Evolutionary conservation across 1,140 invertebrate species (phyloP).

Genomic region (Dendrolimus punctatus): DNA sequence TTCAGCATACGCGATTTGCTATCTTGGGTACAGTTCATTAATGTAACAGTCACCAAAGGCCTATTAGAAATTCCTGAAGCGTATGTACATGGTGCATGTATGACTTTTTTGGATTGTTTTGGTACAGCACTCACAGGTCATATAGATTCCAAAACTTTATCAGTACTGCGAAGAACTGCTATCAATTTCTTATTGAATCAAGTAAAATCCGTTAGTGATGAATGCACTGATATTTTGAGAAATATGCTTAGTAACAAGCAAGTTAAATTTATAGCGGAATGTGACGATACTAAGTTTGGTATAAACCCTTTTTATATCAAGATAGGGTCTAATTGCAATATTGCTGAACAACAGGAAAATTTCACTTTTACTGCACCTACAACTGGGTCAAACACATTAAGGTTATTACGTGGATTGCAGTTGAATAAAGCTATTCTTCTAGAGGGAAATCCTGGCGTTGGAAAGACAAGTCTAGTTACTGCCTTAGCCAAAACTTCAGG

Average conservation of each 20-base stretch:
- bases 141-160: slow-evolving; percentile 73
- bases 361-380: slow-evolving; percentile 89
- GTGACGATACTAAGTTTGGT: slow-evolving; percentile 72
- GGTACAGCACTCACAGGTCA: slow-evolving; percentile 80
- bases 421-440: slow-evolving; percentile 93
- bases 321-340: slow-evolving; percentile 51
- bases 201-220: slow-evolving; percentile 47
- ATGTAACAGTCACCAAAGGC: slow-evolving; percentile 71
- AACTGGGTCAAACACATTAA: slow-evolving; percentile 86
- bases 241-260: slow-evolving; percentile 43
- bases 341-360: slow-evolving; percentile 28
- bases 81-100: slow-evolving; percentile 90
- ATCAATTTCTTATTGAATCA: slow-evolving; percentile 70
- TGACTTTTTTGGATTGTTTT: slow-evolving; percentile 93
- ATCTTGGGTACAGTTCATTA: slow-evolving; percentile 95
- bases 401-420: slow-evolving; percentile 90
- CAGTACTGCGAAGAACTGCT: slow-evolving; percentile 65
- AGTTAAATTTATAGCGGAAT: slow-evolving; percentile 36
- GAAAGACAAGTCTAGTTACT: slow-evolving; percentile 95
- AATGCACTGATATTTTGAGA: slow-evolving; percentile 37
- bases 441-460: slow-evolving; percentile 98
- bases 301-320: slow-evolving; percentile 82
- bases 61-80: slow-evolving; percentile 74
- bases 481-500: slow-evolving; percentile 92
- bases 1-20: slow-evolving; percentile 95